Base-by-base conservation (phyloP, 2,888 invertebrate genomes). In the Aromia moschata region DNA sequence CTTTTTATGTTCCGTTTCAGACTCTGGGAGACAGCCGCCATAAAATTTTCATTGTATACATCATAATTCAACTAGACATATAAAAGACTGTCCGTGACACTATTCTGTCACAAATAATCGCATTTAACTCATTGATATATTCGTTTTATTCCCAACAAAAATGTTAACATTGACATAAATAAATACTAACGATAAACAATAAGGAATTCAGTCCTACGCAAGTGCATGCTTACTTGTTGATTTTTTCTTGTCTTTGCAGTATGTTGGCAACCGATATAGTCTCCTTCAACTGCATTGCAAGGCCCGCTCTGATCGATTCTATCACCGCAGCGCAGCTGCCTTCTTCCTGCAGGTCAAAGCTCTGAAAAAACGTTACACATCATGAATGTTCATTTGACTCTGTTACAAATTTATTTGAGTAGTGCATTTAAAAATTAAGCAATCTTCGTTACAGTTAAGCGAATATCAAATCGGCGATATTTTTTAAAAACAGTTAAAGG, bases 211-310 rank as follows among this genome's bases (percentile, higher is more conserved):
- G 31, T 43, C n/a, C 45, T 15, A 31, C 45, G 31, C 45, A 12
- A 11, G 33, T 33, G 11, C 33, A 11, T 25, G 79, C 84, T 80
- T 78, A 91, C 91, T 86, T 90, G 69, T 89, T 87, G 55, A 91
- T 89, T 78, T 86, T 87, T 71, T 91, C 89, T 75, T 91, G 90
- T 66, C 87, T 82, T 12, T 86, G 83, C 67, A 88, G 84, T 56
- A 96, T 94, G 53, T 85, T 85, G 63, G 88, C 85, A 15, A 89
- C 83, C 1, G 91, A 90, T 2, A 95, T 86, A 1, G 91, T 88
- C 73, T 93, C 90, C 74, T 95, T 91, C 47, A 96, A 82, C 77
- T 94, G 94, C 82, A 95, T 88, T 10, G 89, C 93, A 38, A 96
- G 84, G 0, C 95, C 94, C 5, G 93, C 90, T 64, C 96, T 82